Conservation (phyloP, 2,797 vertebrate genomes). For the Euphonia xanthogaster region DNA sequence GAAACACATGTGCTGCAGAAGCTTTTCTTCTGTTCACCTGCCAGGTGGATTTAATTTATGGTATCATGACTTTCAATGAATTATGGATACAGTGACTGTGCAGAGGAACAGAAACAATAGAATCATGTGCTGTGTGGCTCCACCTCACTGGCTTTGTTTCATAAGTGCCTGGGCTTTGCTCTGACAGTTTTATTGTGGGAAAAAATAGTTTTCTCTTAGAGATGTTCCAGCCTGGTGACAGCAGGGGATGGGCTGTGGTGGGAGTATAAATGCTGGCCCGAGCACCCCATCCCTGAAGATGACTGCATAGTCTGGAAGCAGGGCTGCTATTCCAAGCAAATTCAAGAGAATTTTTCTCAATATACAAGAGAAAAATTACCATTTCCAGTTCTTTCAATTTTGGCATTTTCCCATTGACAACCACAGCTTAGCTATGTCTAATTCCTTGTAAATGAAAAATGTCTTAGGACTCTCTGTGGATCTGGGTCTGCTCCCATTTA, state of each 20-base stretch:
- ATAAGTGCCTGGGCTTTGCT: not conserved
- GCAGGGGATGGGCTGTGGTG: not conserved
- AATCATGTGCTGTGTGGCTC: not conserved
- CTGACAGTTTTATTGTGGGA: not conserved
- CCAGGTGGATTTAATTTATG: conserved; percentile 5
- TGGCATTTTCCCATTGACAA: not conserved
- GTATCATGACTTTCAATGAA: not conserved
- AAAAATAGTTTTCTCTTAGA: not conserved
- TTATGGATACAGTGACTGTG: conserved; percentile 22
- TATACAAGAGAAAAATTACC: not conserved
- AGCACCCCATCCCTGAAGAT: not conserved
- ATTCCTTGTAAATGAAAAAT: not conserved
- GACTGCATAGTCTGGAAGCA: not conserved
- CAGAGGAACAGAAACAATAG: conserved; percentile 20
- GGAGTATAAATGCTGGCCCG: not conserved
- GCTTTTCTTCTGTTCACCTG: not conserved
- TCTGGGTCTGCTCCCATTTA: not conserved
- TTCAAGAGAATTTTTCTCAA: not conserved
- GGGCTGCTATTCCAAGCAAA: not conserved
- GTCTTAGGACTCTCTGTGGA: not conserved
- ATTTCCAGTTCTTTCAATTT: not conserved
- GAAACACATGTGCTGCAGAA: not conserved
- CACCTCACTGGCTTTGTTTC: not conserved
- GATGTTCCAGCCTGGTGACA: not conserved
- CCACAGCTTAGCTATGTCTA: not conserved